phyloP scores from a whole-genome alignment of 2,113 vertebrate species.

The Sterrhoptilus dennistouni region DNA sequence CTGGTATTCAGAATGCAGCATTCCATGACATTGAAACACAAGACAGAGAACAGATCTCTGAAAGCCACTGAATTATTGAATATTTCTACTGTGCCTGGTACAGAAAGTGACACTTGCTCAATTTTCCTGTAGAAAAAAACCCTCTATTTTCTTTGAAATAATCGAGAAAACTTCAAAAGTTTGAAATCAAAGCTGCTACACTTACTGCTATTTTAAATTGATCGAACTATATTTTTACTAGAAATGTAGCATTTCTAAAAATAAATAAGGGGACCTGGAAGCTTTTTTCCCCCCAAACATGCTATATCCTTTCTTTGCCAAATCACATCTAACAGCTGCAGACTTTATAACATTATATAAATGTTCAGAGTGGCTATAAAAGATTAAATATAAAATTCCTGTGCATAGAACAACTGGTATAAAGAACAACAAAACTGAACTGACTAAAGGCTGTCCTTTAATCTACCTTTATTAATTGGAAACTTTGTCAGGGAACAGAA shows the following conservation, averaged over 20 bases:
- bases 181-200: not conserved
- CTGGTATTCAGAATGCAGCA: not conserved
- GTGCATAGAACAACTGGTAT: not conserved
- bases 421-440: not conserved
- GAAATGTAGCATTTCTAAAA: constrained; percentile 20
- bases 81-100: not conserved
- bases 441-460: not conserved
- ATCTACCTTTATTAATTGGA: constrained; percentile 8
- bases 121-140: not conserved
- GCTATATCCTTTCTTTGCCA: constrained; percentile 36
- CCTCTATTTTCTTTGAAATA: not conserved
- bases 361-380: constrained; percentile 46
- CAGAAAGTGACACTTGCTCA: not conserved
- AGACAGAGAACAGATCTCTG: not conserved
- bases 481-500: not conserved
- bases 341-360: constrained; percentile 56
- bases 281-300: not conserved
- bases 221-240: constrained; percentile 3
- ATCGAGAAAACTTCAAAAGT: not conserved
- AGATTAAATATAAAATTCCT: constrained; percentile 54
- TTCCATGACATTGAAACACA: not conserved
- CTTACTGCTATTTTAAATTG: not conserved
- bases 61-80: not conserved
- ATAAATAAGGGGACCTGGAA: not conserved
- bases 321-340: constrained; percentile 60